These are phyloP conservation scores for Falcunculus frontatus DNA, from an alignment of 2,113 vertebrate genomes.

Conservation along the genomic window DNA sequence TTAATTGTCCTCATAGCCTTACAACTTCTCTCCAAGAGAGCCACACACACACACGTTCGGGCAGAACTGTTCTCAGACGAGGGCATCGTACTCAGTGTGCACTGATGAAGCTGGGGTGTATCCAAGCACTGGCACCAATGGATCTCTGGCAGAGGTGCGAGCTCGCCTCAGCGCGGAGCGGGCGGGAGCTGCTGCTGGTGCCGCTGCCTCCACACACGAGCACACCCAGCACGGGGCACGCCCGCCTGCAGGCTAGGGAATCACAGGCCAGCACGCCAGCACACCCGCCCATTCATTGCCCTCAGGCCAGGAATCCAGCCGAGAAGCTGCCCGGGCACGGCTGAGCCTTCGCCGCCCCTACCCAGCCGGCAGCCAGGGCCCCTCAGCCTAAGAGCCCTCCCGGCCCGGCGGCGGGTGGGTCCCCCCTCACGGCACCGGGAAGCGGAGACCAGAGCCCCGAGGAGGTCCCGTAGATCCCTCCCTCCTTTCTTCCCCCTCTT, in stretches of 20 bases:
- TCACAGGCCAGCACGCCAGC: not conserved
- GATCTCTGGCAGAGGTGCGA: rapidly evolving
- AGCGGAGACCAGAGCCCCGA: no score
- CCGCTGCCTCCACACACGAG: rapidly evolving
- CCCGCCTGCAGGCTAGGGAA: not conserved
- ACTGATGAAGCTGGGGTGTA: rapidly evolving
- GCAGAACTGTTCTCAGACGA: not conserved
- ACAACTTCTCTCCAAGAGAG: not conserved
- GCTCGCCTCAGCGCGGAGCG: not conserved
- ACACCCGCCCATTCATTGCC: not conserved
- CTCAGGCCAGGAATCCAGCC: rapidly evolving
- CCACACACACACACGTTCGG: rapidly evolving
- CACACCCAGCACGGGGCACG: not conserved
- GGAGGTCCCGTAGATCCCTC: not conserved
- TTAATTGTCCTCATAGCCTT: rapidly evolving
- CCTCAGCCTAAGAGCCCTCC: rapidly evolving
- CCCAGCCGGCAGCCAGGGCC: not conserved
- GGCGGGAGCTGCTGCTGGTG: not conserved
- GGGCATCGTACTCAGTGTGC: rapidly evolving
- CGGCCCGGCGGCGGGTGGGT: rapidly evolving
- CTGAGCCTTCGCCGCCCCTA: rapidly evolving
- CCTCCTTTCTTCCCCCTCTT: no score
- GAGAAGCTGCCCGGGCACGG: not conserved
- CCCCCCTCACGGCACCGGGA: rapidly evolving
- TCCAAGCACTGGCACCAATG: rapidly evolving